Percentiles rank a stretch among this genome's conserved stretches.
phyloP scores from a whole-genome alignment of 2,797 vertebrate genomes.

The Clarias laeviceps region DNA sequence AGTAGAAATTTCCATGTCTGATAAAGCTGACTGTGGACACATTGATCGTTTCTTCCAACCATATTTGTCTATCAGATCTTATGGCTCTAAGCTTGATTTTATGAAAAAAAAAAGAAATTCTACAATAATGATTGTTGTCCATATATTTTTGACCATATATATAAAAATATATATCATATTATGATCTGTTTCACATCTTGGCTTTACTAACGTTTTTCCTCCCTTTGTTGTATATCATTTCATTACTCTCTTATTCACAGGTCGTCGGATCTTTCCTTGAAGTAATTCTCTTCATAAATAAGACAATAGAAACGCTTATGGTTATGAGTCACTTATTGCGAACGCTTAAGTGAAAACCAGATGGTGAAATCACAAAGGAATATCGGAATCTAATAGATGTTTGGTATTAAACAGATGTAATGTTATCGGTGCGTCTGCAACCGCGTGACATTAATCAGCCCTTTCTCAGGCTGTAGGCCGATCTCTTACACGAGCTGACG shows the following conservation, averaged over 20 bases:
- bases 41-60: not conserved
- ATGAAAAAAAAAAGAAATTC: not conserved
- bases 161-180: not conserved
- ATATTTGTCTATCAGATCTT: not conserved
- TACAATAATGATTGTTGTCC: not conserved
- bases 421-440: slow-evolving; percentile 37
- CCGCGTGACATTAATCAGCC: slow-evolving; percentile 45
- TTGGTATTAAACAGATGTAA: slow-evolving; percentile 51
- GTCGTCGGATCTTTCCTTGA: slow-evolving; percentile 1
- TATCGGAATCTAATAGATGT: slow-evolving; percentile 33
- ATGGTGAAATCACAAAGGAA: slow-evolving; percentile 46
- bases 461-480: slow-evolving; percentile 66
- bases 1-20: not conserved
- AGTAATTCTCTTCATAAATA: slow-evolving; percentile 26
- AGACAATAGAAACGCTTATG: slow-evolving; percentile 12
- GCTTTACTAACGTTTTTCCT: not conserved
- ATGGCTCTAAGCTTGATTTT: not conserved
- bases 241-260: not conserved
- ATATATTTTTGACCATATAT: not conserved
- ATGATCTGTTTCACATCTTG: not conserved
- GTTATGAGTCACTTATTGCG: slow-evolving; percentile 21
- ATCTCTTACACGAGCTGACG: slow-evolving; percentile 72
- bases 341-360: slow-evolving; percentile 31
- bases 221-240: slow-evolving; percentile 15
- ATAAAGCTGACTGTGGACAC: not conserved